These are phyloP conservation scores for Creontiades dilutus DNA, from an alignment of 2,888 invertebrate genomes.

Conservation along the genomic window DNA sequence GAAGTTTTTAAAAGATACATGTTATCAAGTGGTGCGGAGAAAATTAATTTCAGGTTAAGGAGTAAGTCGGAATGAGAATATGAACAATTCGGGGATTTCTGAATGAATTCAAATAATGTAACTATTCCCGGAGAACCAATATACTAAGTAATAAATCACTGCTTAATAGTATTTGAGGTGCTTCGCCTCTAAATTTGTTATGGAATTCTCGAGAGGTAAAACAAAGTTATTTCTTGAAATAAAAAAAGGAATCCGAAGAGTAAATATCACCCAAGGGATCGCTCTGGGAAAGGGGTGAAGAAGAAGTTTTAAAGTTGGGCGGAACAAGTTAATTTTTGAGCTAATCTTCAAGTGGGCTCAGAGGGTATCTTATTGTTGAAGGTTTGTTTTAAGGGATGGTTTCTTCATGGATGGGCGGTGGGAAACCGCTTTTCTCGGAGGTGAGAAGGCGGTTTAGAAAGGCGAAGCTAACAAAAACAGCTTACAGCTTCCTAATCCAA, in stretches of 20 bases:
- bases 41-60: too few relatives aligned
- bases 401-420: not conserved
- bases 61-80: too few relatives aligned
- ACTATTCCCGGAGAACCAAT: too few relatives aligned
- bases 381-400: constrained; percentile 13
- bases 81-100: too few relatives aligned
- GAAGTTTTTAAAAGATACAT: too few relatives aligned
- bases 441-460: not conserved
- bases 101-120: too few relatives aligned
- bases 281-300: not conserved
- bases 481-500: constrained; percentile 3
- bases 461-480: not conserved
- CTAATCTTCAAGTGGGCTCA: constrained; percentile 1
- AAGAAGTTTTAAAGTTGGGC: not conserved
- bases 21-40: too few relatives aligned
- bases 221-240: not conserved
- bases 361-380: constrained; percentile 9
- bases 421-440: not conserved
- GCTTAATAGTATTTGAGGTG: not conserved
- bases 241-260: not conserved
- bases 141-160: too few relatives aligned
- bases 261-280: constrained; percentile 7
- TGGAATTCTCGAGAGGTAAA: not conserved
- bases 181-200: constrained; percentile 15
- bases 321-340: constrained; percentile 20